A percentile compares a stretch with the other conserved stretches of the same genome.
These are phyloP conservation scores for Brachionus paranguensis DNA, from an alignment of 1,140 invertebrate genomes.

Conservation along the genomic window DNA sequence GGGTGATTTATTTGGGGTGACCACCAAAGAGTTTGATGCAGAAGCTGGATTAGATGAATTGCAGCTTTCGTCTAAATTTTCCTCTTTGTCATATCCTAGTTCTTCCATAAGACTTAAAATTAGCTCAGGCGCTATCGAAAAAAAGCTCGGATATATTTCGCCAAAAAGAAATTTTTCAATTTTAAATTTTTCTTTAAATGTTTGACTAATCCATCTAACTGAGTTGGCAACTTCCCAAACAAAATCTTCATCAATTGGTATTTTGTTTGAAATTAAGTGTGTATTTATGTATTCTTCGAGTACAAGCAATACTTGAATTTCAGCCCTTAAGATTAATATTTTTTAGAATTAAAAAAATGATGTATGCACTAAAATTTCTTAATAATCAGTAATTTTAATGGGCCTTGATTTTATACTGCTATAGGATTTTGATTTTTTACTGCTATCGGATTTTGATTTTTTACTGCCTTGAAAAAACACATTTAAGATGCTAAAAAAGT, in stretches of 20 bases:
- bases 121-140: neutral
- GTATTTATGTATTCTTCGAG: constrained; percentile 5
- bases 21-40: neutral
- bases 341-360: too few species aligned
- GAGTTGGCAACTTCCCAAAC: constrained; percentile 33
- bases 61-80: constrained; percentile 7
- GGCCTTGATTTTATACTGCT: too few species aligned
- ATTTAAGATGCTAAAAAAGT: too few species aligned
- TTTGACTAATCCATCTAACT: constrained; percentile 26
- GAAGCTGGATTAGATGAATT: neutral
- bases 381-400: too few species aligned
- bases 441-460: too few species aligned
- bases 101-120: constrained; percentile 33
- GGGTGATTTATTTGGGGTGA: constrained; percentile 14
- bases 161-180: constrained; percentile 24
- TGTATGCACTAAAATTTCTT: too few species aligned
- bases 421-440: too few species aligned
- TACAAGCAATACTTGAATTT: constrained; percentile 24
- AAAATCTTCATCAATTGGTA: constrained; percentile 18
- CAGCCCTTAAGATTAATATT: neutral
- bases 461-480: too few species aligned
- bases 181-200: constrained; percentile 36
- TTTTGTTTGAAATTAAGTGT: neutral
- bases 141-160: neutral
- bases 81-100: constrained; percentile 33